phyloP scores from a whole-genome alignment of 1,140 invertebrate species.

The Choristoneura fumiferana region DNA sequence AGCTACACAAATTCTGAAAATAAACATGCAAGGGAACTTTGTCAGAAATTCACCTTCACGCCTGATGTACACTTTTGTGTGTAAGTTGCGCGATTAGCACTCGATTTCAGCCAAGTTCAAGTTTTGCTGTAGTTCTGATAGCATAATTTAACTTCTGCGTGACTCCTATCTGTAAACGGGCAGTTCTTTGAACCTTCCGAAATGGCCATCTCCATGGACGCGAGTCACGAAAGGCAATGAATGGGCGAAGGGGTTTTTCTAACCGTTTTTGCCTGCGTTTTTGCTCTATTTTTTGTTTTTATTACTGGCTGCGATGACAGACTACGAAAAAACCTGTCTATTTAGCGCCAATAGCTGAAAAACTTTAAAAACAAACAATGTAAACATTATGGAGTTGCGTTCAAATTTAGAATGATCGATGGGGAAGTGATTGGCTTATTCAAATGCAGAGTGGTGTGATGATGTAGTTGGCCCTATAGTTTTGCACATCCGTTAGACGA shows the following conservation, averaged over 20 bases:
- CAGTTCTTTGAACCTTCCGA: slow-evolving; percentile 5
- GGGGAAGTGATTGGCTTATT: not conserved
- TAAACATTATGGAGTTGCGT: not conserved
- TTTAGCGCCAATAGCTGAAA: not conserved
- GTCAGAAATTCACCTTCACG: not conserved
- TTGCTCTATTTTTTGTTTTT: slow-evolving; percentile 15
- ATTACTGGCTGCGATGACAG: not conserved
- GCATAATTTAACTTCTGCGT: not conserved
- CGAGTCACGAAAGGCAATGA: slow-evolving; percentile 3
- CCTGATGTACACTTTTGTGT: not conserved
- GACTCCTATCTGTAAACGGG: not conserved
- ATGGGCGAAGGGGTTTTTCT: slow-evolving; percentile 7
- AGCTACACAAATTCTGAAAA: not conserved
- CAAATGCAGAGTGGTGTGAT: not conserved
- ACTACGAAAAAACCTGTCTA: slow-evolving; percentile 2
- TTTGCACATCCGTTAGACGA: not conserved
- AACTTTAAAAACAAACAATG: slow-evolving; percentile 4
- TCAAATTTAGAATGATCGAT: slow-evolving; percentile 12
- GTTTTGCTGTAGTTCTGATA: not conserved
- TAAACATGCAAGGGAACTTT: not conserved
- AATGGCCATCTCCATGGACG: not conserved
- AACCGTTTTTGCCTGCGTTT: not conserved
- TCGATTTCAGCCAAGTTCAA: not conserved
- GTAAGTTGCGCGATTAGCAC: not conserved
- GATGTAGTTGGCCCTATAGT: not conserved